These are phyloP conservation scores for Carapus acus DNA, from an alignment of 2,797 vertebrate species.

Conservation along the genomic window DNA sequence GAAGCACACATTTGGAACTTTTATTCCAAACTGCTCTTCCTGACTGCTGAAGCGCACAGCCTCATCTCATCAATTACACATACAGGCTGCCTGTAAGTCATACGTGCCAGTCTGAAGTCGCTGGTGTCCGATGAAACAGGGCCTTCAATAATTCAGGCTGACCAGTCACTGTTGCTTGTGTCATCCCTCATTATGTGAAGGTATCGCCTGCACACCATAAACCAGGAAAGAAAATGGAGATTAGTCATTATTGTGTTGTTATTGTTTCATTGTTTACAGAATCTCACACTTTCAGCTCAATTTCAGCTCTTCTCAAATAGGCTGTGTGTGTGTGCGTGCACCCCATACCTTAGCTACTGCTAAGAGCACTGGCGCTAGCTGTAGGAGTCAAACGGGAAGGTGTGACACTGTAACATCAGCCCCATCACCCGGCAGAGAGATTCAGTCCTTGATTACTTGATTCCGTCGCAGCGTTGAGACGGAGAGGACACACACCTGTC, in stretches of 20 bases:
- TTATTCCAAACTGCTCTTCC: slow-evolving; percentile 28
- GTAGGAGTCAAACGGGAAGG: slow-evolving; percentile 11
- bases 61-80: slow-evolving; percentile 72
- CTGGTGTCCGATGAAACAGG: slow-evolving; percentile 69
- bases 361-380: not conserved
- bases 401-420: slow-evolving; percentile 39
- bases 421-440: slow-evolving; percentile 48
- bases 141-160: slow-evolving; percentile 67
- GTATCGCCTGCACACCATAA: slow-evolving; percentile 45
- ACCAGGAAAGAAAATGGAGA: slow-evolving; percentile 48
- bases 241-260: slow-evolving; percentile 10
- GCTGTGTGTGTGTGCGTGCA: not conserved
- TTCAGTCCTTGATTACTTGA: slow-evolving; percentile 63
- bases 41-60: slow-evolving; percentile 41
- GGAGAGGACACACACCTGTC: slow-evolving; percentile 41
- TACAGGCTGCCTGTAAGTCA: slow-evolving; percentile 59
- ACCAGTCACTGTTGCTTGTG: slow-evolving; percentile 60
- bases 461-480: slow-evolving; percentile 26
- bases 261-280: not conserved
- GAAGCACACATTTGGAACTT: slow-evolving; percentile 47
- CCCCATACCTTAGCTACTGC: not conserved
- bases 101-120: slow-evolving; percentile 71
- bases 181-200: slow-evolving; percentile 57
- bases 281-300: not conserved
- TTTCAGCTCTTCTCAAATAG: not conserved